Evolutionary conservation across 2,113 vertebrate genomes (phyloP), one percentile per base, ranked within the genome.

Genomic region (Guaruba guarouba): DNA sequence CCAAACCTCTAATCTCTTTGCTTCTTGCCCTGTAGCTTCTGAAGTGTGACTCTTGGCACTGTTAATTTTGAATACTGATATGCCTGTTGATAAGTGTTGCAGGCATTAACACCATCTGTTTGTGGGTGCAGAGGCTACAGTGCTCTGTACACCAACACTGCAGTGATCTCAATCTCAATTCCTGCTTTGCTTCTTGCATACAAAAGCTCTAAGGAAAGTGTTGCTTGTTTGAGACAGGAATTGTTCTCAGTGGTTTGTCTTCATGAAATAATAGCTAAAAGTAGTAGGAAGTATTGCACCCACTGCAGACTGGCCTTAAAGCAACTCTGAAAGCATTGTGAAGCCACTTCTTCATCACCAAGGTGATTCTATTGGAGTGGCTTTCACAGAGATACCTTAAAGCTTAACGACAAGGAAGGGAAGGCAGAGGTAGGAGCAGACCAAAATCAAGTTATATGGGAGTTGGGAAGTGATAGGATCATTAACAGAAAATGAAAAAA

Each of bases 31-130:
- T 52, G 41, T 86, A 49, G 71, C 70, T 91, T 91, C 48, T 83
- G 78, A 94, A 77, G 89, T 80, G 81, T 90, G 84, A 91, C 81
- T 92, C 62, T 75, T 96, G 81, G 74, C 82, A 14, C 62, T 63
- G 44, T 76, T 93, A 17, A 55, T 91, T 81, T 95, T 35, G 25
- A 83, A 82, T 89, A 61, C 63, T 79, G 69, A 37, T 94, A 83
- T 8, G 35, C 74, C 3, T 11, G 35, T 81, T 2, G 7, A 3
- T 92, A 83, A 90, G 29, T 11, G 39, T 55, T 93, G 43, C 25
- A 41, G 52, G 76, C 54, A 69, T 86, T 92, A 79, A 44, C 52
- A 29, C 31, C 66, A 49, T 66, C 54, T 76, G 28, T 55, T 49
- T 16, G 5, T 29, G 67, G 12, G 20, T 82, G 73, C 66, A 79